A percentile compares a stretch with the other conserved stretches of the same genome.
Evolutionary conservation across 2,888 invertebrate genomes (phyloP).

Genomic region (Cheilosia soror): DNA sequence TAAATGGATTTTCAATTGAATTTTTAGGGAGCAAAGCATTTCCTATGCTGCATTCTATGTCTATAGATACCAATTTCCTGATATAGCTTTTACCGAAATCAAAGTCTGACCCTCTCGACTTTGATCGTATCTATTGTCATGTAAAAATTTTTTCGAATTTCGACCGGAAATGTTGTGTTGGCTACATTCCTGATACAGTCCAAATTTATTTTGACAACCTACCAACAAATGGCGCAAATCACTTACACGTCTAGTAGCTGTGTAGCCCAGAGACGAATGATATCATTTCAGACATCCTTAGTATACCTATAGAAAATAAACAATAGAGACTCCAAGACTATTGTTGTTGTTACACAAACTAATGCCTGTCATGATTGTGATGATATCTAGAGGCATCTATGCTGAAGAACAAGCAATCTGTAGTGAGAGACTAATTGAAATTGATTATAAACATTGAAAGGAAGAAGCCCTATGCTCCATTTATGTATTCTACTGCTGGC

Average conservation of each 20-base stretch:
- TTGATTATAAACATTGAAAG: constrained; percentile 39
- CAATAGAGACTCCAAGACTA: neutral
- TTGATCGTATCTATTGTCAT: too few relatives aligned
- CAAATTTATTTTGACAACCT: too few relatives aligned
- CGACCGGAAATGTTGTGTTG: neutral
- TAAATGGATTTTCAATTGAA: too few relatives aligned
- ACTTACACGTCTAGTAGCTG: neutral
- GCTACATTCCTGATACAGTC: too few relatives aligned
- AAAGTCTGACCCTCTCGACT: too few relatives aligned
- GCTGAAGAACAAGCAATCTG: constrained; percentile 23
- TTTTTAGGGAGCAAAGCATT: too few relatives aligned
- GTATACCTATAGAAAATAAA: neutral
- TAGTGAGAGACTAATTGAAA: constrained; percentile 58
- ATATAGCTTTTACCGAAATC: too few relatives aligned
- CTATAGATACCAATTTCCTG: too few relatives aligned
- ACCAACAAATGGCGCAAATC: neutral
- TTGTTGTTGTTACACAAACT: neutral
- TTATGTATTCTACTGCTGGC: neutral
- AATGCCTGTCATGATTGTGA: neutral
- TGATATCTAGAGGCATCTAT: neutral
- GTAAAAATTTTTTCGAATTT: too few relatives aligned
- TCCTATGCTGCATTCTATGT: too few relatives aligned
- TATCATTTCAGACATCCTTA: too few relatives aligned
- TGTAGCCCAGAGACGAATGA: too few relatives aligned
- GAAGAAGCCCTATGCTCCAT: neutral